A percentile compares a stretch with the other conserved stretches of the same genome.
These are phyloP conservation scores for Lepidochitona cinerea DNA, from an alignment of 2,888 invertebrate genomes.

Conservation along the genomic window DNA sequence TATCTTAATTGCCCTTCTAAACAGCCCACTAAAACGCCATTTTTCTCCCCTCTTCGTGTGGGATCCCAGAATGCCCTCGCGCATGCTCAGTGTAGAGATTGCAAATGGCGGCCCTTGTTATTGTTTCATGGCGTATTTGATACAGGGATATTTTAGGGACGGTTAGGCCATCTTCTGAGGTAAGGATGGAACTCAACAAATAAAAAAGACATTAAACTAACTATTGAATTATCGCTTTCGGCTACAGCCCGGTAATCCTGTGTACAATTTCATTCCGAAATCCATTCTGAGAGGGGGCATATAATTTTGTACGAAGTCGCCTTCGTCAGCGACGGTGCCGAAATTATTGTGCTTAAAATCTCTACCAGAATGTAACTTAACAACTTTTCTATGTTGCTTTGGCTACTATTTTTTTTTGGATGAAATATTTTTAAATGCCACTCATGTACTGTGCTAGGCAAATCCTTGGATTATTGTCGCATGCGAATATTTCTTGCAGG, in stretches of 20 bases:
- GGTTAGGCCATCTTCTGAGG: slow-evolving; percentile 73
- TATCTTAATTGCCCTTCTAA: background rate
- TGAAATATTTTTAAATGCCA: too few relatives aligned
- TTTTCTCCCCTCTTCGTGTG: background rate
- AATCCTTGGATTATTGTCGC: too few relatives aligned
- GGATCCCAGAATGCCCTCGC: slow-evolving; percentile 58
- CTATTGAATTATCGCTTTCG: background rate
- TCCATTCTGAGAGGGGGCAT: background rate
- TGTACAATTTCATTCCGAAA: background rate
- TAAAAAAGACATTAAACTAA: background rate
- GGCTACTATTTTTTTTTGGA: too few relatives aligned
- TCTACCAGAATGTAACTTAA: too few relatives aligned
- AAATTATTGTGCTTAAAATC: too few relatives aligned
- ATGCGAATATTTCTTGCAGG: too few relatives aligned
- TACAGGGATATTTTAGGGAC: slow-evolving; percentile 73
- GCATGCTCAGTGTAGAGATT: slow-evolving; percentile 76
- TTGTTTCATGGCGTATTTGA: slow-evolving; percentile 90
- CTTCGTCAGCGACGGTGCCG: slow-evolving; percentile 1
- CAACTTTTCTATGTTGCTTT: too few relatives aligned
- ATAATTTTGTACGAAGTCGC: background rate
- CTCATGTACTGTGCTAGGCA: too few relatives aligned
- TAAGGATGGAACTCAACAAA: slow-evolving; percentile 37
- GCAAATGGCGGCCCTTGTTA: slow-evolving; percentile 99
- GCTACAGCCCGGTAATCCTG: background rate
- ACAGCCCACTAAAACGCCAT: background rate